Evolutionary conservation across 1,140 invertebrate species (phyloP), one percentile per base, ranked within the genome.

Genomic region (Bradynema listronoti): DNA sequence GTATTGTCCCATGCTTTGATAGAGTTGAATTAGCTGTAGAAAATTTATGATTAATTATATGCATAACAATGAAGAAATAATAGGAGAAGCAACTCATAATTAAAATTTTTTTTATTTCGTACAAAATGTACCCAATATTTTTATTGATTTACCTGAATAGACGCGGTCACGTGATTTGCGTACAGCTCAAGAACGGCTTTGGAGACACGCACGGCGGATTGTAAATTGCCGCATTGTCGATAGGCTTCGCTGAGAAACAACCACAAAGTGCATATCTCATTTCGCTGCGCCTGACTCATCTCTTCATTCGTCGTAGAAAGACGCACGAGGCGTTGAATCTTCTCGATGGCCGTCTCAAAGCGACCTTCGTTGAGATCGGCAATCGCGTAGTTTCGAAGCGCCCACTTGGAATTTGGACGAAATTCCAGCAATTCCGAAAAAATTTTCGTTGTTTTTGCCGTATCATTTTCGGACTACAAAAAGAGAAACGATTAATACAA

Each of bases 171-270:
- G 34, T 49, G 24, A 5, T 65, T 34, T 34, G 69, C 54, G n/a
- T 66, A 56, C 25, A 70, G 45, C 11, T 66, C 64, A 11, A 66
- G n/a, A 11, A 63, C 43, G 27, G 19, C 52, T 64, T 39, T 58
- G 49, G 25, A 66, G 14, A 52, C 64, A 4, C 64, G 58, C 14
- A 71, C 68, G 9, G 64, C 64, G 11, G 64, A 66, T 29, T 62
- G 68, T 16, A 72, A 43, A 33, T 71, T 66, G 9, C 62, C 62
- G 29, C 71, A 65, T 49, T 66, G 68, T 43, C 65, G 61, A 25
- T 66, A 66, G 27, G 68, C 64, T 25, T 63, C 58, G n/a, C 60
- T 30, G 4, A 61, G n/a, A 63, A 61, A 61, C 22, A 63, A n/a
- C 58, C 58, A 61, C 34, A 61, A 39, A 49, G 61, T 41, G 36